A percentile compares a stretch with the other conserved stretches of the same genome.
phyloP scores from a whole-genome alignment of 2,113 vertebrate genomes.

The Cinclus cinclus region DNA sequence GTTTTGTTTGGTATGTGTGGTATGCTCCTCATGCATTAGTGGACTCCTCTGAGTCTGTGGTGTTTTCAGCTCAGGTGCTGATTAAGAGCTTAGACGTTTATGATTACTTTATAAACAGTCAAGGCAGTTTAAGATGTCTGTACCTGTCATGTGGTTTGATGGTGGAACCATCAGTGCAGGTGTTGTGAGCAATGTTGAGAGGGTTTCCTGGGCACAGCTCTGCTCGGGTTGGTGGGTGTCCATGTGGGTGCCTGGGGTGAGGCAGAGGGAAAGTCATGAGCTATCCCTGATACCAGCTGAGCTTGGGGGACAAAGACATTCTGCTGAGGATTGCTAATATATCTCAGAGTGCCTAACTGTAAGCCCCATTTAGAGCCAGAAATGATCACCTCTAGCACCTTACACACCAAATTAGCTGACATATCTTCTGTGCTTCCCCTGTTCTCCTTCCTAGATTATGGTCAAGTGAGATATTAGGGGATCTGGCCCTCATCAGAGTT shows the following conservation, averaged over 20 bases:
- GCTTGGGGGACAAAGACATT: not conserved
- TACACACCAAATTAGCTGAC: not conserved
- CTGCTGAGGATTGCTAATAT: not conserved
- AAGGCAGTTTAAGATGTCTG: not conserved
- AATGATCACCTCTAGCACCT: not conserved
- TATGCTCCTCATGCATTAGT: not conserved
- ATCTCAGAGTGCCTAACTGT: not conserved
- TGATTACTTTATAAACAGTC: not conserved
- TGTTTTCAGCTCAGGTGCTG: not conserved
- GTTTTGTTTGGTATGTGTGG: not conserved
- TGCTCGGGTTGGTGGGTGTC: fast-evolving
- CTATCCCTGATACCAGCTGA: not conserved
- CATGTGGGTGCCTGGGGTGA: not conserved
- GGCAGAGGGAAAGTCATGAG: not conserved
- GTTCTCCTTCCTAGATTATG: not conserved
- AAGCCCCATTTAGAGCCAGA: not conserved
- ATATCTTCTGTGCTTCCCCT: not conserved
- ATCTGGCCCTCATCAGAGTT: not conserved
- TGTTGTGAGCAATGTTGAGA: not conserved
- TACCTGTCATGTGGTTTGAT: not conserved
- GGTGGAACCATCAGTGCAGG: not conserved
- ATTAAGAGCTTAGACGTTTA: conserved; percentile 2
- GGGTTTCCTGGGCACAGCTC: not conserved
- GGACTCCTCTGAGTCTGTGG: not conserved
- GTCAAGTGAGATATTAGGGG: not conserved